Conservation (phyloP, 2,797 vertebrate species). For the Amblyraja radiata region DNA sequence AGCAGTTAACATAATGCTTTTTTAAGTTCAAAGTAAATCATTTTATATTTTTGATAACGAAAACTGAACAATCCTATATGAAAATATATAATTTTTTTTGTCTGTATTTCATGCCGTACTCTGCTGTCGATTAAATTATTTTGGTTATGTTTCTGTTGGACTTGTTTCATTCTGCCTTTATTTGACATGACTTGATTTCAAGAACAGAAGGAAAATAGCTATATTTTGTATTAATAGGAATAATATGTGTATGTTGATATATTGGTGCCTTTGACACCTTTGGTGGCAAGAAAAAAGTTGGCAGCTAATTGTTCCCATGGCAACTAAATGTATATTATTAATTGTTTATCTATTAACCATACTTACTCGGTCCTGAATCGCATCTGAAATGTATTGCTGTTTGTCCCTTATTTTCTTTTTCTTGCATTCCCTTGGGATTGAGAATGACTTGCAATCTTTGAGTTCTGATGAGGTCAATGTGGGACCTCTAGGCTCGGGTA, state of each 20-base stretch:
- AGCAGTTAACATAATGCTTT: not conserved
- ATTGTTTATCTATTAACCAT: not conserved
- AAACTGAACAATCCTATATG: not conserved
- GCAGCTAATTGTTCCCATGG: not conserved
- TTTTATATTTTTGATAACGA: not conserved
- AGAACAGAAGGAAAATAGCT: not conserved
- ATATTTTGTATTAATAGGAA: not conserved
- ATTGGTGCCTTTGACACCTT: not conserved
- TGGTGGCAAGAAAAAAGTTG: not conserved
- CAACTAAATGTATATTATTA: not conserved
- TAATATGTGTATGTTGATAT: not conserved
- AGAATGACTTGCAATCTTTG: no score
- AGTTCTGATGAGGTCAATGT: no score
- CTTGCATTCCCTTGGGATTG: no score
- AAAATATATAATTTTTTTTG: not conserved
- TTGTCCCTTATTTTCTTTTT: conserved; percentile 42
- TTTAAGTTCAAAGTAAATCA: not conserved
- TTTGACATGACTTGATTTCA: not conserved
- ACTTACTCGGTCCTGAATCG: conserved; percentile 39
- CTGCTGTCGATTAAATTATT: not conserved
- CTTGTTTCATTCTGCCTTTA: not conserved
- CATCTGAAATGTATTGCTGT: conserved; percentile 48
- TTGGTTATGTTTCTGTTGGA: not conserved
- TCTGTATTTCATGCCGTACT: not conserved
- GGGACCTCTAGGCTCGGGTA: no score